Conservation (phyloP, 2,113 vertebrate species). For the Axis porcinus region DNA sequence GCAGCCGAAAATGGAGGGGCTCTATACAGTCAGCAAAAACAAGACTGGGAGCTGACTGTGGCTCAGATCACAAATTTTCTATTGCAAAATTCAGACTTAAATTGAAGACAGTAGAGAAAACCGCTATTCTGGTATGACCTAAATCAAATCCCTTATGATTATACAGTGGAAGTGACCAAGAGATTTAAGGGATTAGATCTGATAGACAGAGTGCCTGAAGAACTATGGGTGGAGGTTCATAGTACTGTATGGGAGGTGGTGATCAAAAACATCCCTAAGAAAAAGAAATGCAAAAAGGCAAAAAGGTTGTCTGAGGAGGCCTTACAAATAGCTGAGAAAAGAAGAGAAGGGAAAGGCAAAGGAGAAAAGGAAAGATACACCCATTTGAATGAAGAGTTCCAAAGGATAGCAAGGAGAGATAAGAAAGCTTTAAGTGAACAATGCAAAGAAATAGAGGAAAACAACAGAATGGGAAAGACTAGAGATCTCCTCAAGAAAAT, state of each 20-base stretch:
- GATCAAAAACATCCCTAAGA: neutral
- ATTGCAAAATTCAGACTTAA: neutral
- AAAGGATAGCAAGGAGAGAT: neutral
- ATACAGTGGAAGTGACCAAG: neutral
- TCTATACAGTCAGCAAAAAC: neutral
- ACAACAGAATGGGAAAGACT: neutral
- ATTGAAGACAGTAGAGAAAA: neutral
- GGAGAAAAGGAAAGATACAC: neutral
- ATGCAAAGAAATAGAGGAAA: neutral
- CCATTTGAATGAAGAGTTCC: neutral
- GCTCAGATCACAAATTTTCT: neutral
- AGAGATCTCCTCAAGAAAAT: neutral
- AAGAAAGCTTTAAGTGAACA: neutral
- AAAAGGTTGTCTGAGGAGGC: neutral
- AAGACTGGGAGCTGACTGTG: neutral
- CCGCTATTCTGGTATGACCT: neutral
- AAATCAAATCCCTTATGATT: neutral
- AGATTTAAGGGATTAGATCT: neutral
- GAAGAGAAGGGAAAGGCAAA: neutral
- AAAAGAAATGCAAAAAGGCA: neutral
- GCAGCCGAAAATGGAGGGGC: neutral
- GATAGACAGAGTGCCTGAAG: neutral
- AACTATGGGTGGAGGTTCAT: neutral
- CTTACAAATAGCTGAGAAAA: neutral
- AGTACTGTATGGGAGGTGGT: neutral